Evolutionary conservation across 2,888 invertebrate species (phyloP), one percentile per base, ranked within the genome.

Genomic region (Matsumyia berberina): DNA sequence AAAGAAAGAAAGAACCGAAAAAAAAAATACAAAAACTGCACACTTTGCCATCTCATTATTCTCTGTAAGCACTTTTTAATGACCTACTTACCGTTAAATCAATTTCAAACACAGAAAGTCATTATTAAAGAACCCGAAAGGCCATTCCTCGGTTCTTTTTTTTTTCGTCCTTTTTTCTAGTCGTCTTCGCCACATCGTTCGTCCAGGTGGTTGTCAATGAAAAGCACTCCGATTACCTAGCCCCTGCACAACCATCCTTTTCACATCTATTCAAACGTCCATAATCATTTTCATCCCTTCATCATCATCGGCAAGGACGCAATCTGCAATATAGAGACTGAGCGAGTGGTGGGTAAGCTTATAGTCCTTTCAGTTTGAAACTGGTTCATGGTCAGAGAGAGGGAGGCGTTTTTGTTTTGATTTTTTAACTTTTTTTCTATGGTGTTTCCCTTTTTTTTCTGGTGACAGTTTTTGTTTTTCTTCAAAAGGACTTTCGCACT

Each of bases 71-170:
- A 82, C 77, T 66, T 82, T 82, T 82, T 60, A 72, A 77, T 82
- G 77, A 82, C 82, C 82, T 82, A 82, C 82, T 82, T 77, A 82
- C 70, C 82, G 77, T 82, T 82, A 82, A 82, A 82, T 82, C 82
- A 82, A 82, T 82, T 82, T 72, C 66, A 82, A 82, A 82, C 66
- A 72, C 66, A 58, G 64, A 82, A 77, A 72, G 58, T 72, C 82
- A 77, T 82, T 82, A 77, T 82, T 66, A 69, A 49, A 60, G 39
- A 60, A 69, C 31, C 49, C 24, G 19, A 33, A 64, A 55, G 55
- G 57, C n/a, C 58, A 24, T 69, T 58, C 51, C 24, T 24, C 4
- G 24, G 1, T 24, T 24, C 4, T 24, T 24, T 24, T 24, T 24
- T 24, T 24, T 24, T 24, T 24, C 24, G 35, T 24, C 44, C 17